Conservation (phyloP, 2,888 invertebrate species). For the Hyposoter didymator region DNA sequence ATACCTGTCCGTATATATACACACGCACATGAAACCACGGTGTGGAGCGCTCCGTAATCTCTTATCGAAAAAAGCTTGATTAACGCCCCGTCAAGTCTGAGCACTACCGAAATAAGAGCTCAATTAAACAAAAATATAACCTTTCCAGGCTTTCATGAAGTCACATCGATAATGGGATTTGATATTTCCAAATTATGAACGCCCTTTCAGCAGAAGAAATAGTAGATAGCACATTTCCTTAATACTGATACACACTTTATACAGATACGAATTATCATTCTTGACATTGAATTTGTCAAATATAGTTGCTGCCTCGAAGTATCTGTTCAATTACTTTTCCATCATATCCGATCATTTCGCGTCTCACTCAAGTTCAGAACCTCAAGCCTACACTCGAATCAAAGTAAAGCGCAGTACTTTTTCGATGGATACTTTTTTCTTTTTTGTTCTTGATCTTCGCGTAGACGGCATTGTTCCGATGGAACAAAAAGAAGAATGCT, state of each 20-base stretch:
- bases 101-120: neutral
- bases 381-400: conserved; percentile 3
- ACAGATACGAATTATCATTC: neutral
- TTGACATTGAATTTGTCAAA: neutral
- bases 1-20: neutral
- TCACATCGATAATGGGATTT: neutral
- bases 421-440: neutral
- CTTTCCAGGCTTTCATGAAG: neutral
- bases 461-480: conserved; percentile 6
- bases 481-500: conserved; percentile 14
- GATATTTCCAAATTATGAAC: neutral
- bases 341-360: neutral
- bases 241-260: no score
- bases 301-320: neutral
- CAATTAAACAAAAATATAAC: neutral
- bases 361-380: neutral
- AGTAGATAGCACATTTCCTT: neutral
- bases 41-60: neutral
- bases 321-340: neutral
- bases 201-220: neutral
- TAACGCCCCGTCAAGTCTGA: neutral
- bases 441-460: neutral
- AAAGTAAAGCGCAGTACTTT: neutral
- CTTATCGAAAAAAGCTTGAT: conserved; percentile 11
- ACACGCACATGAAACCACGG: neutral